Conservation (phyloP, 2,888 invertebrate genomes). For the Drosophila lutescens region DNA sequence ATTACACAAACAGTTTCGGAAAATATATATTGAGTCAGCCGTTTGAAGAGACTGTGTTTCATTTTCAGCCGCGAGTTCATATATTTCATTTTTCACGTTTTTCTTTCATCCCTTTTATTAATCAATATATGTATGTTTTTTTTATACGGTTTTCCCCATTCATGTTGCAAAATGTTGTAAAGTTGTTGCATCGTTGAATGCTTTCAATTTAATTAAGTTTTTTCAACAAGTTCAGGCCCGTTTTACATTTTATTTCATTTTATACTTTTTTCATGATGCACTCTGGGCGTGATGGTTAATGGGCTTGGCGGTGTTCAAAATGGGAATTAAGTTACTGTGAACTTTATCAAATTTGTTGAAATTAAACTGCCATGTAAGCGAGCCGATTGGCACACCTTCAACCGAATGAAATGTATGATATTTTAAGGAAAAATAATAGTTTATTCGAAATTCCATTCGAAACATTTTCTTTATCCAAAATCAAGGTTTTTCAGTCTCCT, state of each 20-base stretch:
- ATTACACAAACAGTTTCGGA: constrained; percentile 22
- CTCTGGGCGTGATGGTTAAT: neutral
- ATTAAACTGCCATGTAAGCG: neutral
- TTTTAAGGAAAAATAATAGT: neutral
- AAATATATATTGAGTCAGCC: constrained; percentile 25
- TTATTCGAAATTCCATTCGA: neutral
- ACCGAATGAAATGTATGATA: neutral
- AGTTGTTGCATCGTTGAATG: constrained; percentile 43
- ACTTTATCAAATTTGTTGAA: neutral
- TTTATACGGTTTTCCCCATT: constrained; percentile 13
- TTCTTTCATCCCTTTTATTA: constrained; percentile 21
- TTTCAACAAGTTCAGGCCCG: constrained; percentile 8
- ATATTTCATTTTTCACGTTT: constrained; percentile 10
- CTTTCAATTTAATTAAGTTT: constrained; percentile 77
- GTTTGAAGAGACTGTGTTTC: constrained; percentile 17
- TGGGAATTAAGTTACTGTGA: constrained; percentile 1
- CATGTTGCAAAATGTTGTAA: constrained; percentile 33
- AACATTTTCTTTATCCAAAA: neutral
- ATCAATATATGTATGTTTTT: constrained; percentile 31
- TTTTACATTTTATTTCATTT: constrained; percentile 16
- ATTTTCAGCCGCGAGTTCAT: constrained; percentile 17
- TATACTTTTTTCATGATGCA: constrained; percentile 6
- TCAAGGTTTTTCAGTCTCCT: neutral
- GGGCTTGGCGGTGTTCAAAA: constrained; percentile 6
- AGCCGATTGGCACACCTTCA: neutral